A percentile compares a stretch with the other conserved stretches of the same genome.
Conservation (phyloP, 2,113 vertebrate species). For the Paralichthys olivaceus region DNA sequence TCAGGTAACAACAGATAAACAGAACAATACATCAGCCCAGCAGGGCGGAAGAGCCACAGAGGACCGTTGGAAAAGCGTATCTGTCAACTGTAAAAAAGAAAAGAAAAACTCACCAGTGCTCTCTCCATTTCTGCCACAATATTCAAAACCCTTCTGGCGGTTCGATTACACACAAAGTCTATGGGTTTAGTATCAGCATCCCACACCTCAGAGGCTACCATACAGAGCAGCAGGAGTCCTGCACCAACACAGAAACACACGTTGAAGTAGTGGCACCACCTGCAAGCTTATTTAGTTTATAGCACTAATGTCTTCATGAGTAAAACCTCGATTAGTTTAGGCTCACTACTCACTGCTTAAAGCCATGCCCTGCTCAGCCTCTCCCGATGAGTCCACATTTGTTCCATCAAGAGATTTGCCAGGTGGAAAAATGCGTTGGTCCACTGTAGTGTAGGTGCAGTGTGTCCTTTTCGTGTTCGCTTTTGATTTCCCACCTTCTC, state of each 20-base stretch:
- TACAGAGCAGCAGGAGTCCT: constrained; percentile 74
- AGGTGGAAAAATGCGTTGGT: constrained; percentile 53
- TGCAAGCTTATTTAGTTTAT: background rate
- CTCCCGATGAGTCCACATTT: constrained; percentile 60
- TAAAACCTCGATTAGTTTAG: constrained; percentile 11
- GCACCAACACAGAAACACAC: constrained; percentile 39
- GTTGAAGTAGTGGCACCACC: background rate
- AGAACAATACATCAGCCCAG: background rate
- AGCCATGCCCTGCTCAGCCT: constrained; percentile 70
- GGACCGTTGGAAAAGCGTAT: constrained; percentile 1
- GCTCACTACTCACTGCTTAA: constrained; percentile 75
- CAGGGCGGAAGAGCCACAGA: background rate
- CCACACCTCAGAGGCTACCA: constrained; percentile 70
- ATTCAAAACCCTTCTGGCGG: constrained; percentile 70
- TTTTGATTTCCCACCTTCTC: constrained; percentile 70
- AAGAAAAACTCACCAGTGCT: constrained; percentile 65
- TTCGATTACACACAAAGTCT: constrained; percentile 75
- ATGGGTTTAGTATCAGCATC: constrained; percentile 62
- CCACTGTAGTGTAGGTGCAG: constrained; percentile 35
- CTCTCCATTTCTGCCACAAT: constrained; percentile 65
- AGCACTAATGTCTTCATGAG: constrained; percentile 10
- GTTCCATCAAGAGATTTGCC: constrained; percentile 65
- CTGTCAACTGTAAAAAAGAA: background rate
- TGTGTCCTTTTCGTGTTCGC: constrained; percentile 66
- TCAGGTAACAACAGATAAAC: constrained; percentile 16